Evolutionary conservation across 2,888 invertebrate genomes (phyloP).

Genomic region (Euplagia quadripunctaria): DNA sequence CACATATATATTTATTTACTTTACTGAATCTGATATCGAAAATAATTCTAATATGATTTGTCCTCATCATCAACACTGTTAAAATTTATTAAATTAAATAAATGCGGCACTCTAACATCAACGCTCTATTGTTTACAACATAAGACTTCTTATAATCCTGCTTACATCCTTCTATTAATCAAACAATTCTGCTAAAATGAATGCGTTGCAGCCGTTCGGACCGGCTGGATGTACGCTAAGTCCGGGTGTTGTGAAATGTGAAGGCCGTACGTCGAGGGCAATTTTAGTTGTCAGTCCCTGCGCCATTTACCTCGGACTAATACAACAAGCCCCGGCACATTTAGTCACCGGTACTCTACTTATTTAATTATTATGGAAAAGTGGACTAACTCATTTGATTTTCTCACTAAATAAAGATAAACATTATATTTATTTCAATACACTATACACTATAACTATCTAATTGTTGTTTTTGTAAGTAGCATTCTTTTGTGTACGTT

Average conservation of each 20-base stretch:
- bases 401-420: neutral
- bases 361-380: slow-evolving; percentile 28
- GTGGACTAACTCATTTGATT: neutral
- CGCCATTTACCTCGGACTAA: slow-evolving; percentile 75
- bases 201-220: slow-evolving; percentile 62
- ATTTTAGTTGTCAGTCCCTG: slow-evolving; percentile 80
- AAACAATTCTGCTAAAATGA: slow-evolving; percentile 61
- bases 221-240: slow-evolving; percentile 81
- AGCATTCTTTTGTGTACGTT: slow-evolving; percentile 17
- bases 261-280: slow-evolving; percentile 82
- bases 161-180: slow-evolving; percentile 48
- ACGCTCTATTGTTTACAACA: neutral
- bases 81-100: neutral
- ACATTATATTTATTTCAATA: neutral
- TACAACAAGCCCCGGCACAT: slow-evolving; percentile 43
- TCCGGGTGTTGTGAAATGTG: slow-evolving; percentile 86
- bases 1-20: slow-evolving; percentile 4
- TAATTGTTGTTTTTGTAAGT: slow-evolving; percentile 15
- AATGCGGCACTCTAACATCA: neutral
- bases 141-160: neutral
- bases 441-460: neutral
- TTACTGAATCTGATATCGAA: neutral
- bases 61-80: neutral
- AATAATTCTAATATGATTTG: neutral
- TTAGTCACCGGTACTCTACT: slow-evolving; percentile 36